phyloP scores from a whole-genome alignment of 2,797 vertebrate genomes.

The Sebastes vulpes region DNA sequence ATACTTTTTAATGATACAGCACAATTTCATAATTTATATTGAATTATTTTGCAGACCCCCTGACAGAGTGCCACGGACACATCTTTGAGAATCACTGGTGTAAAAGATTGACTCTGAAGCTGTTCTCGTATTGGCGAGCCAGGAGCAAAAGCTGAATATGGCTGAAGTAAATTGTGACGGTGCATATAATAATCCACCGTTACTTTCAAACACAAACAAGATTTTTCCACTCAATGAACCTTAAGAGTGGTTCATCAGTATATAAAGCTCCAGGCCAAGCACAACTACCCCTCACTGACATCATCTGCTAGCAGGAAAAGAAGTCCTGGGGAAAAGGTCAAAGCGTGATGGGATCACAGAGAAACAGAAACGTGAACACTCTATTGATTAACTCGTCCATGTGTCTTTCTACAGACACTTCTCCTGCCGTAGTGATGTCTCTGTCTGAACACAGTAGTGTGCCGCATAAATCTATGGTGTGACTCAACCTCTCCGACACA shows the following conservation, averaged over 20 bases:
- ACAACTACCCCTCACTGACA: background rate
- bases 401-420: slow-evolving; percentile 11
- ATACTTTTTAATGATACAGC: too few species aligned
- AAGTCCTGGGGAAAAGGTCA: slow-evolving; percentile 48
- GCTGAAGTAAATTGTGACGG: background rate
- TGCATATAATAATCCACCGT: background rate
- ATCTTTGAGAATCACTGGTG: too few species aligned
- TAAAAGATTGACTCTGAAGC: background rate
- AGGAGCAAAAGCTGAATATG: background rate
- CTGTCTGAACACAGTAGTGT: background rate
- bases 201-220: background rate
- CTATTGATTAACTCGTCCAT: slow-evolving; percentile 30
- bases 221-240: background rate
- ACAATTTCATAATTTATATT: too few species aligned
- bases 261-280: background rate
- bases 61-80: too few species aligned
- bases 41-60: too few species aligned
- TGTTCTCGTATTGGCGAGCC: background rate
- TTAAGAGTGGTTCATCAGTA: background rate
- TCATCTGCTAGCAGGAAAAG: slow-evolving; percentile 1
- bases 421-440: background rate
- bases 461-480: background rate
- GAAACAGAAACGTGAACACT: slow-evolving; percentile 18
- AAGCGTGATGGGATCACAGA: slow-evolving; percentile 15
- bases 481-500: slow-evolving; percentile 18